phyloP scores from a whole-genome alignment of 2,113 vertebrate genomes.

The Paramormyrops kingsleyae region DNA sequence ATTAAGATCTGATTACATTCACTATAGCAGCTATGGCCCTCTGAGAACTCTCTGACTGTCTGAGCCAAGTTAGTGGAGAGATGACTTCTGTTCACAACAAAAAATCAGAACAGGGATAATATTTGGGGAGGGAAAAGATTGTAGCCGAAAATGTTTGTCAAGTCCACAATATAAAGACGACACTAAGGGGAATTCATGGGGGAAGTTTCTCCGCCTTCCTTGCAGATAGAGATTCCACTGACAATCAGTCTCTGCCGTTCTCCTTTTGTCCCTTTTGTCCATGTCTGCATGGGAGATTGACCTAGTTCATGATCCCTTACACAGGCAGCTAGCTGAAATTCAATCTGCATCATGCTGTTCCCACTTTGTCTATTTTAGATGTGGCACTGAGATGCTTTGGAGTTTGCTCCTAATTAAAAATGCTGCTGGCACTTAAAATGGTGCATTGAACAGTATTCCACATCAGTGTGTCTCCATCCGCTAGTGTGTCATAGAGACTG shows the following conservation, averaged over 20 bases:
- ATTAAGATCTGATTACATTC: background rate
- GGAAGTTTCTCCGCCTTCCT: background rate
- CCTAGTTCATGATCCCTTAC: background rate
- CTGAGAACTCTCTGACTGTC: background rate
- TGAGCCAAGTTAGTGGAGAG: background rate
- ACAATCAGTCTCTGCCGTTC: background rate
- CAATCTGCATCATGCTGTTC: background rate
- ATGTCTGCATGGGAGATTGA: background rate
- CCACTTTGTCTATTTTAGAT: background rate
- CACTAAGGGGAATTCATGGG: background rate
- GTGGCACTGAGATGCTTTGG: background rate
- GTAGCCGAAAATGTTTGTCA: background rate
- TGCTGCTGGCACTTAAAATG: background rate
- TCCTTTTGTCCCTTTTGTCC: too few species aligned
- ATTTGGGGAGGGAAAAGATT: background rate
- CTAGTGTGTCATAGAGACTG: too few species aligned
- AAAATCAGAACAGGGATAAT: background rate
- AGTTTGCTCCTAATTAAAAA: background rate
- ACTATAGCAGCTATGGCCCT: background rate
- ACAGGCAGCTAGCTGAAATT: background rate
- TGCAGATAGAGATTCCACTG: background rate
- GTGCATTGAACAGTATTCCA: background rate
- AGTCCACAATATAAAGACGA: background rate
- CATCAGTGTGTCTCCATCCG: too few species aligned
- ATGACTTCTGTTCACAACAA: background rate